phyloP scores from a whole-genome alignment of 2,113 vertebrate genomes.

The Cryptotis parvus region DNA sequence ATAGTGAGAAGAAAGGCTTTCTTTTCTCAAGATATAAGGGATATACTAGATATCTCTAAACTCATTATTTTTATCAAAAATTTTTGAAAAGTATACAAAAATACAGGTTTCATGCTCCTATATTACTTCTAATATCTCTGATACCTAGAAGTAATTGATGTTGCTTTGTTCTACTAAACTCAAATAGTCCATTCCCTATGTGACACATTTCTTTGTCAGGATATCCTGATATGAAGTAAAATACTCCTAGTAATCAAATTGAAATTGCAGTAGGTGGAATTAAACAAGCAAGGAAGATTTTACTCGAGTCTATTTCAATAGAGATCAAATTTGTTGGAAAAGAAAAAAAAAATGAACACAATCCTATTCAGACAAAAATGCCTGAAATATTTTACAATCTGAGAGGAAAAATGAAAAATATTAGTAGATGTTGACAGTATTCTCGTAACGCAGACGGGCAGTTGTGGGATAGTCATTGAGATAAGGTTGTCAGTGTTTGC shows the following conservation, averaged over 20 bases:
- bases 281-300: background rate
- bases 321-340: background rate
- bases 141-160: background rate
- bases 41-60: background rate
- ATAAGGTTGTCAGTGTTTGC: background rate
- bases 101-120: background rate
- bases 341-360: background rate
- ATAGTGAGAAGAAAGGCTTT: no score
- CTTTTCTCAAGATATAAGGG: background rate
- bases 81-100: background rate
- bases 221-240: background rate
- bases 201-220: background rate
- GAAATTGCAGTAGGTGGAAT: background rate
- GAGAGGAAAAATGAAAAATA: background rate
- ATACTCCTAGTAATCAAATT: background rate
- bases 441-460: no score
- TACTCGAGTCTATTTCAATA: background rate
- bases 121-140: background rate
- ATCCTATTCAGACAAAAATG: background rate
- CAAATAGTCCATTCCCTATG: background rate
- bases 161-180: background rate
- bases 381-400: background rate
- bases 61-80: background rate
- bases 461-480: background rate
- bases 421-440: background rate